Conservation (phyloP, 2,888 invertebrate genomes). For the Linyphia triangularis region DNA sequence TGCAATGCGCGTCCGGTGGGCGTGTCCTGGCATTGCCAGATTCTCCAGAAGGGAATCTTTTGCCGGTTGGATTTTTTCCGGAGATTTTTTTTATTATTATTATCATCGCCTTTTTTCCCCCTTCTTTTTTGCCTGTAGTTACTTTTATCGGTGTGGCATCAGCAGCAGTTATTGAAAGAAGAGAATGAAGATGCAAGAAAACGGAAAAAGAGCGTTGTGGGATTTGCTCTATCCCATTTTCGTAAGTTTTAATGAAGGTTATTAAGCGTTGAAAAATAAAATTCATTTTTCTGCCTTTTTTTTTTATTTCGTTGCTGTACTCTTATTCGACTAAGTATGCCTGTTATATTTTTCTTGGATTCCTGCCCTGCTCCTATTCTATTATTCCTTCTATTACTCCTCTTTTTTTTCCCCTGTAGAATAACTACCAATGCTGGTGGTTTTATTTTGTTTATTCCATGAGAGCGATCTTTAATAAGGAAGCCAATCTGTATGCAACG, state of each 20-base stretch:
- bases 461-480: constrained; percentile 16
- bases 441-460: constrained; percentile 47
- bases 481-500: background rate
- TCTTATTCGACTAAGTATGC: background rate
- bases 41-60: constrained; percentile 53
- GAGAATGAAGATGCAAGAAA: background rate
- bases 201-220: background rate
- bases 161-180: constrained; percentile 36
- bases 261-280: constrained; percentile 51
- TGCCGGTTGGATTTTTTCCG: constrained; percentile 62
- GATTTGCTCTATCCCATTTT: constrained; percentile 46
- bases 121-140: background rate
- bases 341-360: background rate
- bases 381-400: background rate
- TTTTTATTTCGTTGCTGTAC: constrained; percentile 5
- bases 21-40: constrained; percentile 29
- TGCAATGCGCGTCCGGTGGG: constrained; percentile 41
- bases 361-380: background rate
- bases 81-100: constrained; percentile 33
- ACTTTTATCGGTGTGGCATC: constrained; percentile 6
- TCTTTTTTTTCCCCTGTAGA: background rate
- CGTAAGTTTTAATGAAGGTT: constrained; percentile 56
- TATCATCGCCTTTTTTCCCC: background rate
- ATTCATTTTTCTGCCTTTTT: constrained; percentile 19
- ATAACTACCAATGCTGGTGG: constrained; percentile 1